Evolutionary conservation across 2,113 vertebrate genomes (phyloP).

Genomic region (Agapornis roseicollis): DNA sequence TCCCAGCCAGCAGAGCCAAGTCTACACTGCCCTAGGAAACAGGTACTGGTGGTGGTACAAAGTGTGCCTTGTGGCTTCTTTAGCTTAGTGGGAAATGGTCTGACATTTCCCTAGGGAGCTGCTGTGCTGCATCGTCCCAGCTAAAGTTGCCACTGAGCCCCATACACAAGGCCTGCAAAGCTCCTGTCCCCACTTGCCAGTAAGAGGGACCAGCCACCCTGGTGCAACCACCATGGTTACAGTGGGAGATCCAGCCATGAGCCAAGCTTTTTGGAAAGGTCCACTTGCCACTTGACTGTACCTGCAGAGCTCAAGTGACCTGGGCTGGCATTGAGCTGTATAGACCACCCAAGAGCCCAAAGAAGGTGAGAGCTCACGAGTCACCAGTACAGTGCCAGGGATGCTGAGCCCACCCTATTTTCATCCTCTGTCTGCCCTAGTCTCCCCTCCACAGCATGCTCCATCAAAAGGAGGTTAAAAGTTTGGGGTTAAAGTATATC

Average conservation of each 20-base stretch:
- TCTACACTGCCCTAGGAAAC: background rate
- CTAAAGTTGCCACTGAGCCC: background rate
- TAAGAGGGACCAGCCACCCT: background rate
- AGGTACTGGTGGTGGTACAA: background rate
- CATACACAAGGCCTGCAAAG: background rate
- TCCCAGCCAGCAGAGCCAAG: background rate
- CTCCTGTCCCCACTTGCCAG: background rate
- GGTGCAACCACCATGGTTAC: background rate
- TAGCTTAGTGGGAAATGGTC: background rate
- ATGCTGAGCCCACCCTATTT: background rate
- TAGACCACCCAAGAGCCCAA: background rate
- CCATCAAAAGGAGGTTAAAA: background rate
- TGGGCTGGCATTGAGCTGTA: fast-evolving
- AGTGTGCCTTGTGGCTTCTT: background rate
- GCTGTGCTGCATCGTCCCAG: background rate
- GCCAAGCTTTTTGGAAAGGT: background rate
- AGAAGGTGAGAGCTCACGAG: background rate
- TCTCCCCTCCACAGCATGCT: background rate
- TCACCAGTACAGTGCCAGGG: fast-evolving
- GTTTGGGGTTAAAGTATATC: background rate
- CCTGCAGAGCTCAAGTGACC: background rate
- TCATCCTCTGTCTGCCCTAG: background rate
- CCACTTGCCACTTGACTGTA: background rate
- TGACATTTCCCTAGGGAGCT: background rate
- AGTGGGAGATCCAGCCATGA: fast-evolving